These are phyloP conservation scores for Hoplostethus atlanticus DNA, from an alignment of 2,797 vertebrate genomes.

Conservation along the genomic window DNA sequence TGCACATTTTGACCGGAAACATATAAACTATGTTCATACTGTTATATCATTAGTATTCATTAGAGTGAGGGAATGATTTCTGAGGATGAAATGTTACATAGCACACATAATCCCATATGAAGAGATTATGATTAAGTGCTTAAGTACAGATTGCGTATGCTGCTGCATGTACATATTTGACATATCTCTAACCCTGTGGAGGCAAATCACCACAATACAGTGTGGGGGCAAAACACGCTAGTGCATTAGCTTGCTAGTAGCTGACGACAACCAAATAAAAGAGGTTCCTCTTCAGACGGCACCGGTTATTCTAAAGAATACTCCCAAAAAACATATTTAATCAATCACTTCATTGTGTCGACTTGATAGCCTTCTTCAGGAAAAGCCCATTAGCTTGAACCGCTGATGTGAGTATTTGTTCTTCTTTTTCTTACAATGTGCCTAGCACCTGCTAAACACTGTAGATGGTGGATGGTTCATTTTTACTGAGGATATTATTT, in stretches of 20 bases:
- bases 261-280: neutral
- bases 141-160: constrained; percentile 16
- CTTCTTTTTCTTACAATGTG: too few relatives aligned
- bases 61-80: constrained; percentile 13
- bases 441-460: too few relatives aligned
- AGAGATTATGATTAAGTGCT: constrained; percentile 33
- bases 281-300: too few relatives aligned
- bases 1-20: neutral
- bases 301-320: too few relatives aligned
- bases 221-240: constrained; percentile 4
- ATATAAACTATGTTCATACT: neutral
- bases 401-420: too few relatives aligned
- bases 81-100: constrained; percentile 24
- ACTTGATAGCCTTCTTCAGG: too few relatives aligned
- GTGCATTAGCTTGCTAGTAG: neutral
- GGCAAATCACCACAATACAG: constrained; percentile 31
- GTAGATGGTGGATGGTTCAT: neutral
- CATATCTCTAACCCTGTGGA: constrained; percentile 10
- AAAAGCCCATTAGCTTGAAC: too few relatives aligned
- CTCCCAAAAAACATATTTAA: too few relatives aligned
- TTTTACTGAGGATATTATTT: constrained; percentile 24
- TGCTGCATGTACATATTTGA: constrained; percentile 15
- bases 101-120: constrained; percentile 33
- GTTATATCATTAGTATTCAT: constrained; percentile 14
- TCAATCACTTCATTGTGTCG: too few relatives aligned